Evolutionary conservation across 1,140 invertebrate genomes (phyloP), one percentile per base, ranked within the genome.

Genomic region (Temnothorax curvispinosus): DNA sequence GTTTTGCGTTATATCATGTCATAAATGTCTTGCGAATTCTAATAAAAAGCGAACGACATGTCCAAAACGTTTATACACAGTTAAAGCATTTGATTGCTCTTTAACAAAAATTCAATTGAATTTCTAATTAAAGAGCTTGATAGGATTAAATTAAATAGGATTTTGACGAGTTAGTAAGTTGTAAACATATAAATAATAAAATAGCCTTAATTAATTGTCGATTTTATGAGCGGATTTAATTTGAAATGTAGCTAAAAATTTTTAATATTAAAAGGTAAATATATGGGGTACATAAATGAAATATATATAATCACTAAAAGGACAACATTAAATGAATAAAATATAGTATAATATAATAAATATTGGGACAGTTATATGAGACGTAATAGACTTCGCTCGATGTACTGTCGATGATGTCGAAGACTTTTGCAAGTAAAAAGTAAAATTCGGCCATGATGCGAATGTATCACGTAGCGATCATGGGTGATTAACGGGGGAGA

Each of bases 371-470:
- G 38, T 18, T 1, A 41, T 1, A 41, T 56, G 13, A 41, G 7
- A 54, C 3, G 8, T 74, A 35, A 56, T 5, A 5, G 11, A 15
- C 0, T 54, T 27, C 27, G 27, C 27, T 27, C 27, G 27, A 27
- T 27, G 27, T 27, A 27, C 27, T 15, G 13, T 32, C 18, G 35
- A 65, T 38, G 18, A 38, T 65, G 35, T 60, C 13, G 13, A n/a
- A 52, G 11, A 69, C 15, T 77, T 81, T 69, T 41, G 0, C 35
- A 67, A 67, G 32, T 11, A 67, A 75, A 60, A 74, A 56, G 18
- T 60, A 64, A 44, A 88, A 89, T 89, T 89, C 50, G 71, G 32
- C n/a, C 50, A 76, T 56, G 50, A 72, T 56, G 47, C 50, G 52
- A 41, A 44, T 41, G 32, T 47, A 15, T 62, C n/a, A 88, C 27